Evolutionary conservation across 1,140 invertebrate genomes (phyloP).

Genomic region (Planococcus citri): DNA sequence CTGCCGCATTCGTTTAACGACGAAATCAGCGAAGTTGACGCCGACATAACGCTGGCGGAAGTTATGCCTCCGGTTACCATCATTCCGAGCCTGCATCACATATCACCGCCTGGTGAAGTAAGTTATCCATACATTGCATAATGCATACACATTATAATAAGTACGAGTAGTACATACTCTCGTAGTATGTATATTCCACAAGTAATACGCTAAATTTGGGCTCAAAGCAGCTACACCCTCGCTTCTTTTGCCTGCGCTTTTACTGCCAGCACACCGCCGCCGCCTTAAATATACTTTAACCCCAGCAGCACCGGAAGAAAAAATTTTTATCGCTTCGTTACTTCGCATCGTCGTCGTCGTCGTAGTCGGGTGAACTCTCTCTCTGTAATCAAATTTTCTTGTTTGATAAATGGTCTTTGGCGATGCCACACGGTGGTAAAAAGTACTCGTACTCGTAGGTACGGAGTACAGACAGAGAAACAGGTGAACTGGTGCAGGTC

Average conservation of each 20-base stretch:
- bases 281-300: not conserved
- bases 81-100: slow-evolving; percentile 23
- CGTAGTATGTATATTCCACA: too few relatives aligned
- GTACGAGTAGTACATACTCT: not conserved
- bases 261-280: too few relatives aligned
- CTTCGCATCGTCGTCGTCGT: not conserved
- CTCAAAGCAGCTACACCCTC: too few relatives aligned
- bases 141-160: not conserved
- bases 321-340: slow-evolving; percentile 1
- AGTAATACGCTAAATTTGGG: too few relatives aligned
- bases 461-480: too few relatives aligned
- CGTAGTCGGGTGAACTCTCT: not conserved
- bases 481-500: too few relatives aligned
- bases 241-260: too few relatives aligned
- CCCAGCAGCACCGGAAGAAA: not conserved
- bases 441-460: too few relatives aligned
- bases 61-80: slow-evolving; percentile 26
- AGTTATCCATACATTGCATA: not conserved
- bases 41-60: slow-evolving; percentile 47
- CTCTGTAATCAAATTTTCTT: not conserved
- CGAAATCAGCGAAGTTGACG: slow-evolving; percentile 57
- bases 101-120: slow-evolving; percentile 28
- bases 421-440: too few relatives aligned
- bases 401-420: not conserved
- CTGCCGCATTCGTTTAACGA: slow-evolving; percentile 55